Evolutionary conservation across 2,888 invertebrate genomes (phyloP), one percentile per base, ranked within the genome.

Genomic region (Syrphus vitripennis): DNA sequence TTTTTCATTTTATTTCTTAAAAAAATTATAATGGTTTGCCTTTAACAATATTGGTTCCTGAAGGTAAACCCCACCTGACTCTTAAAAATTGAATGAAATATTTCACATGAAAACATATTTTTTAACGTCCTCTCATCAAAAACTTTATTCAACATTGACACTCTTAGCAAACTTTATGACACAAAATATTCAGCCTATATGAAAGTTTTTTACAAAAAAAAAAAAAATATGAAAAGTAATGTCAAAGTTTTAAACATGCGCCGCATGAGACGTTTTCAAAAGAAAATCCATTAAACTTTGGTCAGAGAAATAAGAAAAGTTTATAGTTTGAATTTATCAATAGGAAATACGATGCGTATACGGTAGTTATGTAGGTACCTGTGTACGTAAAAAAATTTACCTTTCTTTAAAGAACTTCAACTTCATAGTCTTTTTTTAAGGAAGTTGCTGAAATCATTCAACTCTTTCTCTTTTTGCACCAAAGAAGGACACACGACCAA

Each of bases 251-350:
- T 14, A 29, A 57, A 45, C 29, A 65, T 37, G 45, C n/a, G n/a
- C 19, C 34, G 31, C 50, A 24, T 50, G 48, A 70, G 37, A 50
- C 40, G 42, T 53, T 26, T 53, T 48, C 24, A 53, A 70, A 65
- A 42, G 55, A 57, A 59, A 50, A 55, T 63, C 42, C 34, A 72
- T 65, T 19, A 48, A 72, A 65, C 72, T 59, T 72, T 40, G 21
- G 19, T 59, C 34, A 24, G 9, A n/a, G n/a, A 50, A 34, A 61
- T 59, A 40, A n/a, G 9, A 65, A 74, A 74, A 40, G 10, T 37
- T 48, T 6, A n/a, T n/a, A 34, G 16, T 65, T 34, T 67, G n/a
- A 67, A 34, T 6, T 67, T 67, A 67, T 67, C 67, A 67, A 50
- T 50, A 67, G 29, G n/a, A 29, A 45, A 42, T 29, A 29, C 29